Base-by-base conservation (phyloP, 2,113 vertebrate species). In the Nettapus auritus region DNA sequence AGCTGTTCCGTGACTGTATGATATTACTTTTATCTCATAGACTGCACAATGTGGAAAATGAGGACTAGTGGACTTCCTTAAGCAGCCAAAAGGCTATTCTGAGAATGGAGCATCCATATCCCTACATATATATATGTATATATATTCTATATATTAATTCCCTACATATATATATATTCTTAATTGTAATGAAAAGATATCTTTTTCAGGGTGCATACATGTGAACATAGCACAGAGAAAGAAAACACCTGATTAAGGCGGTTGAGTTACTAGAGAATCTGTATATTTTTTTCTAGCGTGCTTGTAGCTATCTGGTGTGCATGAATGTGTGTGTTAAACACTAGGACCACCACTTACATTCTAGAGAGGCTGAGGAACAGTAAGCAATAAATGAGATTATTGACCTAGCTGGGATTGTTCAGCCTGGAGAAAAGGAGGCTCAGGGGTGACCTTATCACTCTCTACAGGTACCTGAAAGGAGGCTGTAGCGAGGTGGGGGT, bases 1-100 rank as follows among this genome's bases (percentile, higher is more conserved):
- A 46, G 44, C 44, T 8, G 8, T 46, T 46, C 18, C 18, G 3
- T 19, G 44, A 9, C 44, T 46, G 44, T 19, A 42, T 86, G 79
- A 31, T 86, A 36, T 25, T 71, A 13, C 88, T 86, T 94, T 83
- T 90, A 91, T 96, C 83, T 93, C 44, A 6, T 44, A 60, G 76
- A 67, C n/a, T 84, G 93, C 69, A 3, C 79, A 75, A 77, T 78
- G 36, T 84, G 53, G 44, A 70, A 78, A 84, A 90, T 66, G 62
- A 36, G 86, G 77, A 88, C 28, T 36, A 81, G n/a, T 77, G 0
- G 22, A 70, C 11, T 88, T 82, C 50, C 67, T 46, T 67, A 76
- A 89, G 62, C 0, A 87, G 84, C 48, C 50, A 64, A 34, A 40
- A 60, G 12, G 77, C 75, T 76, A n/a, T 34, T 40, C 48, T 82